Percentiles rank a stretch among this genome's conserved stretches.
These are phyloP conservation scores for Gopherus flavomarginatus DNA, from an alignment of 2,113 vertebrate species.

Conservation along the genomic window DNA sequence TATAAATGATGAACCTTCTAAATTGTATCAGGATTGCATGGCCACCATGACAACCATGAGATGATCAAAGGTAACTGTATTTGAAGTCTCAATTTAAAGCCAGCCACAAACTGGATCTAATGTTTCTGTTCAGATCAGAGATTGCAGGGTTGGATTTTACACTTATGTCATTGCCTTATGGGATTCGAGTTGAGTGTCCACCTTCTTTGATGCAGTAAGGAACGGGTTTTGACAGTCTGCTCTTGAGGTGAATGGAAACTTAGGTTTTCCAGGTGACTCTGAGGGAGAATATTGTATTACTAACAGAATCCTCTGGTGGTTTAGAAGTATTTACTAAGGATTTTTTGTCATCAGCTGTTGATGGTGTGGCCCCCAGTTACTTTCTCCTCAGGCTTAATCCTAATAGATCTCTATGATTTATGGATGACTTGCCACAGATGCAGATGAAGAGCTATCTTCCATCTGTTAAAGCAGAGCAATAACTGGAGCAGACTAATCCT, in stretches of 20 bases:
- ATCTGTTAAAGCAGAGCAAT: neutral
- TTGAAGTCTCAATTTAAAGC: neutral
- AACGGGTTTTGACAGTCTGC: neutral
- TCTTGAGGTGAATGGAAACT: neutral
- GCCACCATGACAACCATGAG: neutral
- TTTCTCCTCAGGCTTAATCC: neutral
- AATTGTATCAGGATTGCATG: neutral
- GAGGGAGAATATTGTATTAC: accelerated
- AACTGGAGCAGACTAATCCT: neutral
- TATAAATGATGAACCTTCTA: neutral
- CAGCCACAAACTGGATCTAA: neutral
- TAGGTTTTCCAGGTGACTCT: neutral
- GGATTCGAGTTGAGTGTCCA: neutral
- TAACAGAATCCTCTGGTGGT: neutral
- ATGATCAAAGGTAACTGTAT: neutral
- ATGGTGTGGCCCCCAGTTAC: accelerated
- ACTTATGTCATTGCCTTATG: neutral
- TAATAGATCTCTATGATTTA: neutral
- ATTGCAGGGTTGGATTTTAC: neutral
- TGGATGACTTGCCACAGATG: neutral
- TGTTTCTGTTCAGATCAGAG: neutral
- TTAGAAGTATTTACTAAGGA: neutral
- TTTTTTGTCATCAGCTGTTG: neutral
- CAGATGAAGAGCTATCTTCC: neutral
- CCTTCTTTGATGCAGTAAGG: neutral